Percentiles rank a stretch among this genome's conserved stretches.
Conservation (phyloP, 2,113 vertebrate species). For the Seriola dumerili region DNA sequence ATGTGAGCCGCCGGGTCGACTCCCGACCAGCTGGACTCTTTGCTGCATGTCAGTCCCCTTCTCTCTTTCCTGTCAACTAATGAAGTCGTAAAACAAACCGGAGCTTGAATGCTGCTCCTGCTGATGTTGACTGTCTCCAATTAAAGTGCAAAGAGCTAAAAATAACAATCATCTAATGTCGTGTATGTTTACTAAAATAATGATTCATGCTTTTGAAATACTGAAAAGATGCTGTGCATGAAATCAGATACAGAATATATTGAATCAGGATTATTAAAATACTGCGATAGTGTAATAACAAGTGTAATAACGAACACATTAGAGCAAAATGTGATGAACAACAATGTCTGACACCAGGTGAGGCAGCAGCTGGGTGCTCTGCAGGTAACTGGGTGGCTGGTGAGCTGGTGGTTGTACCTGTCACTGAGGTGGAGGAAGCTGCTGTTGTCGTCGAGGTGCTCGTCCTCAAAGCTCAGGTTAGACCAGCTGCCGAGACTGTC, state of each 20-base stretch:
- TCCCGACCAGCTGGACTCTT: too few relatives aligned
- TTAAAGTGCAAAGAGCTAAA: neutral
- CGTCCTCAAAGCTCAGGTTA: constrained; percentile 98
- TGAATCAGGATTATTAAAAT: neutral
- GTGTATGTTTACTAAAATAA: neutral
- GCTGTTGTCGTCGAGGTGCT: constrained; percentile 95
- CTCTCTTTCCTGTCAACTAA: too few relatives aligned
- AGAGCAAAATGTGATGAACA: too few relatives aligned
- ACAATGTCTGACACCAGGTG: too few relatives aligned
- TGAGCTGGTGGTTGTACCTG: constrained; percentile 85
- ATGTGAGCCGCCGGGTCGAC: too few relatives aligned
- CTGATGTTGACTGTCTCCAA: too few relatives aligned
- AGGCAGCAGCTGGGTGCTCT: constrained; percentile 33
- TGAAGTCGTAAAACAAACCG: too few relatives aligned
- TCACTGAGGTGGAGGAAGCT: constrained; percentile 99
- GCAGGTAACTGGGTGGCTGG: neutral
- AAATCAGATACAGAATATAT: neutral
- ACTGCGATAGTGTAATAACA: neutral
- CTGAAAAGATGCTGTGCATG: too few relatives aligned
- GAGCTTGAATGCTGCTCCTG: too few relatives aligned
- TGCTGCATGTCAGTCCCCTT: too few relatives aligned
- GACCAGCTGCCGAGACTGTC: constrained; percentile 99
- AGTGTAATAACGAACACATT: neutral
- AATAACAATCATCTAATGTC: too few relatives aligned
- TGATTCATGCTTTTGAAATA: neutral